phyloP scores from a whole-genome alignment of 1,140 invertebrate genomes.

The Aphidius ervi region DNA sequence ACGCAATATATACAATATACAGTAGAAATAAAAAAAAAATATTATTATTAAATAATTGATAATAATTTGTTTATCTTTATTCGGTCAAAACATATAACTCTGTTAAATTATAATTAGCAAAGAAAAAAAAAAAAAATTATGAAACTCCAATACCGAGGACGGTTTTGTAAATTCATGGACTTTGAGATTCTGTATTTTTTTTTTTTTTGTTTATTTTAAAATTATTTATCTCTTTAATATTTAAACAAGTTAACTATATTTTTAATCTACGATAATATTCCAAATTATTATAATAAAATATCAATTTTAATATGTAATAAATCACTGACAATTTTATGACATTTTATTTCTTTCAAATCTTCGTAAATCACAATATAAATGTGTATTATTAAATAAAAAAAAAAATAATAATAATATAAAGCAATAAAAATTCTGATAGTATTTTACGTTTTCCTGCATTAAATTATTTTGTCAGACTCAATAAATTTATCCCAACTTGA shows the following conservation, averaged over 20 bases:
- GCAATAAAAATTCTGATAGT: conserved; percentile 11
- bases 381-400: conserved; percentile 31
- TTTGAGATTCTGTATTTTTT: conserved; percentile 20
- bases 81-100: too few species aligned
- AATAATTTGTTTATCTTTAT: too few species aligned
- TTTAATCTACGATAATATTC: conserved; percentile 14
- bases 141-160: conserved; percentile 13
- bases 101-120: too few species aligned
- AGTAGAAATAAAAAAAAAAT: neutral
- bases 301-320: conserved; percentile 29
- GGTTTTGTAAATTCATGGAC: conserved; percentile 27
- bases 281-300: conserved; percentile 25
- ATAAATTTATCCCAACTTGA: too few species aligned
- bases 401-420: conserved; percentile 17
- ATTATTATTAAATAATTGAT: too few species aligned
- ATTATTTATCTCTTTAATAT: too few species aligned
- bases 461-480: too few species aligned
- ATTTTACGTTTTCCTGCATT: too few species aligned
- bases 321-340: conserved; percentile 10
- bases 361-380: conserved; percentile 26
- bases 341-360: conserved; percentile 19
- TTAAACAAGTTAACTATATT: too few species aligned
- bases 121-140: neutral
- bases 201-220: neutral
- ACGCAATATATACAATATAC: neutral